Conservation (phyloP, 2,888 invertebrate species). For the Eilema depressum region DNA sequence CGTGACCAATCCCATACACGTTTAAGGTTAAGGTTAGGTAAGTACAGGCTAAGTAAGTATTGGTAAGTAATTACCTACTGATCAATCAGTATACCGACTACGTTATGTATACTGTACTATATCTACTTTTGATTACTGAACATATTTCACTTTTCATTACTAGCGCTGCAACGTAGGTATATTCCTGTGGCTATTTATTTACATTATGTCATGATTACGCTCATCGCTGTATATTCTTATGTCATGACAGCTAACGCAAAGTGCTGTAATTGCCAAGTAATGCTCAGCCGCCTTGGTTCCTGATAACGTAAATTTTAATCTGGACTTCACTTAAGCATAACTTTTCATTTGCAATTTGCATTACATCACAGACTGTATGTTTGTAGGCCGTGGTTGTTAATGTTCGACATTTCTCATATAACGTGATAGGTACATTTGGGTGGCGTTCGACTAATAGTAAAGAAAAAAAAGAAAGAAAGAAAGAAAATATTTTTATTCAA, state of each 20-base stretch:
- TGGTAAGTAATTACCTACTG: not conserved
- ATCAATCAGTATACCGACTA: not conserved
- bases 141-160: not conserved
- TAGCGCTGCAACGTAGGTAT: not conserved
- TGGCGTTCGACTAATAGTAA: not conserved
- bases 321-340: not conserved
- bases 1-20: not conserved
- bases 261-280: slow-evolving; percentile 31
- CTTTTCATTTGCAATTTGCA: not conserved
- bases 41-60: too few relatives aligned
- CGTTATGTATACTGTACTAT: not conserved
- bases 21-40: not conserved
- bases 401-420: not conserved
- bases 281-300: slow-evolving; percentile 24
- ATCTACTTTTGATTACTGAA: not conserved
- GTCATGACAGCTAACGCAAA: slow-evolving; percentile 35
- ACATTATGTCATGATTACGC: slow-evolving; percentile 37
- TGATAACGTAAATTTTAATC: not conserved
- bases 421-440: not conserved
- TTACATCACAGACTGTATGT: not conserved
- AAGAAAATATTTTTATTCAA: too few relatives aligned
- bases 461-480: too few relatives aligned
- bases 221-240: slow-evolving; percentile 31
- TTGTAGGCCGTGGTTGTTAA: not conserved
- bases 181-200: not conserved